A percentile compares a stretch with the other conserved stretches of the same genome.
Conservation (phyloP, 53 echinoderm and acorn worm genomes). For the Hippasteria phrygiana region DNA sequence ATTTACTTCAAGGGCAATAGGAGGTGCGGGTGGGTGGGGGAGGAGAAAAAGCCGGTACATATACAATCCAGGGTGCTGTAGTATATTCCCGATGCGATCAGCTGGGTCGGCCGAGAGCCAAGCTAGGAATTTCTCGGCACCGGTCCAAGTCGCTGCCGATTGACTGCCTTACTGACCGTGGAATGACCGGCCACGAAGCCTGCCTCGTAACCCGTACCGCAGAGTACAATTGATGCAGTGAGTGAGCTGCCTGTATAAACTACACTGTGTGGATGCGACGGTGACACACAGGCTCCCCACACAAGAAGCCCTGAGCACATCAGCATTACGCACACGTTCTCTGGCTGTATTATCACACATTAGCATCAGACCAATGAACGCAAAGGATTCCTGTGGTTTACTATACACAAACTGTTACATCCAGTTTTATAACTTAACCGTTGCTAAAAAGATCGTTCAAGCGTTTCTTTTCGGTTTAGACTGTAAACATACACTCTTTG, state of each 20-base stretch:
- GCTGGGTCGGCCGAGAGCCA: slow-evolving; percentile 57
- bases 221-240: neutral
- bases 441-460: neutral
- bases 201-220: neutral
- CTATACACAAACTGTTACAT: slow-evolving; percentile 12
- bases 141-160: slow-evolving; percentile 50
- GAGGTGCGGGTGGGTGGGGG: slow-evolving; percentile 18
- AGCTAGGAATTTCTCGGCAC: slow-evolving; percentile 47
- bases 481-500: neutral
- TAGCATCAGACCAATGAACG: slow-evolving; percentile 29
- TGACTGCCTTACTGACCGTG: slow-evolving; percentile 52
- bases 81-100: slow-evolving; percentile 27
- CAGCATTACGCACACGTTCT: slow-evolving; percentile 23
- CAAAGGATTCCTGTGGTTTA: slow-evolving; percentile 20
- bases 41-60: neutral
- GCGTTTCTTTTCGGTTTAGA: neutral
- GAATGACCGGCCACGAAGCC: slow-evolving; percentile 24
- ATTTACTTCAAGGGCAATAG: neutral
- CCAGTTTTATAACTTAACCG: neutral
- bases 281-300: slow-evolving; percentile 6
- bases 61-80: neutral
- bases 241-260: neutral
- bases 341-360: neutral
- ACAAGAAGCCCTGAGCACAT: neutral
- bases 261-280: neutral